Conservation (phyloP, 2,888 invertebrate species). For the Nymphalis urticae region DNA sequence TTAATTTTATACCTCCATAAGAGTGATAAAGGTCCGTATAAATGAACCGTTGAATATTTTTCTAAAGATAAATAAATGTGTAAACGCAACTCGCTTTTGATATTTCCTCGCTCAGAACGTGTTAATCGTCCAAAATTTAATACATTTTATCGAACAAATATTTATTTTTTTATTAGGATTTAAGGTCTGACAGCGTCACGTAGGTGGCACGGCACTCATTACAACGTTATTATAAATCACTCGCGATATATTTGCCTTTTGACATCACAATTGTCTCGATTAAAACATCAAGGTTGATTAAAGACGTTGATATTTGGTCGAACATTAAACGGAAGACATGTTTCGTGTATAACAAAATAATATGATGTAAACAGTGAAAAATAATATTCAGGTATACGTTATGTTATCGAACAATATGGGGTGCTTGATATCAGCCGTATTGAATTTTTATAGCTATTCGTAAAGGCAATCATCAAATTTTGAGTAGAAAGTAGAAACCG, state of each 20-base stretch:
- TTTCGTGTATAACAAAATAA: background rate
- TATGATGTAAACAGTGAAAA: no score
- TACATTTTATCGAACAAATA: no score
- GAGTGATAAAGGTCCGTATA: conserved; percentile 23
- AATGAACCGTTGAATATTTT: conserved; percentile 20
- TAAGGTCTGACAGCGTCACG: background rate
- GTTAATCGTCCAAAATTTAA: conserved; percentile 18
- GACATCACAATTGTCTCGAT: conserved; percentile 7
- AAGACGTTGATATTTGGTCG: background rate
- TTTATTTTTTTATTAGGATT: no score
- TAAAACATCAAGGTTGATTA: conserved; percentile 7
- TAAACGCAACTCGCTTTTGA: conserved; percentile 14
- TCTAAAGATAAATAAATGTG: conserved; percentile 22
- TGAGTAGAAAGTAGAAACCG: no score
- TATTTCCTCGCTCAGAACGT: conserved; percentile 13
- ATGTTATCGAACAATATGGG: no score
- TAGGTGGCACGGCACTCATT: background rate
- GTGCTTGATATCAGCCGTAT: no score
- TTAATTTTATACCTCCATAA: conserved; percentile 23
- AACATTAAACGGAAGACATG: background rate
- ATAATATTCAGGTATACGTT: no score
- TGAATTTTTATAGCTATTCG: no score
- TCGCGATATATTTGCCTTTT: background rate
- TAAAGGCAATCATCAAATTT: no score
- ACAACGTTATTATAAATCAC: background rate